These are phyloP conservation scores for Zeus faber DNA, from an alignment of 2,113 vertebrate species.

Conservation along the genomic window DNA sequence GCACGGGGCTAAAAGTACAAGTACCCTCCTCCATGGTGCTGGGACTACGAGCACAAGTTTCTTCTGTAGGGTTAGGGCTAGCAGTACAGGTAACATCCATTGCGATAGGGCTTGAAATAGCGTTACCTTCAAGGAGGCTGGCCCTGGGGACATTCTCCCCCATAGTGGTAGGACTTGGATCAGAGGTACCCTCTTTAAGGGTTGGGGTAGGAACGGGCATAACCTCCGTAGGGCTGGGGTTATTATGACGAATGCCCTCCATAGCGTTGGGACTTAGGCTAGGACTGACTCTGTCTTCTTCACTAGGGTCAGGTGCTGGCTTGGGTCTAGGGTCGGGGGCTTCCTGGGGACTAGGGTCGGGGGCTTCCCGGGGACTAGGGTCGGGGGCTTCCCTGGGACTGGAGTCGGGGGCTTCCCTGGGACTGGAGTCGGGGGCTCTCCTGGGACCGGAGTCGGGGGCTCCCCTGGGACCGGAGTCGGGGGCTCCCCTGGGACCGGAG, in stretches of 20 bases:
- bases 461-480: too few relatives aligned
- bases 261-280: constrained; percentile 62
- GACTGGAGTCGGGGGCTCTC: too few relatives aligned
- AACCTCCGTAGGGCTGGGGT: constrained; percentile 46
- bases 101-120: neutral
- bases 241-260: constrained; percentile 53
- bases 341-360: neutral
- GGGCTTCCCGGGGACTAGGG: too few relatives aligned
- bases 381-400: too few relatives aligned
- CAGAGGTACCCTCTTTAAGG: neutral
- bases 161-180: neutral
- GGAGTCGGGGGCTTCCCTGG: too few relatives aligned
- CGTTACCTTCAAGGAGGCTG: neutral
- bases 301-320: constrained; percentile 29
- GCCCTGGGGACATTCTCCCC: neutral
- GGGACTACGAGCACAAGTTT: too few relatives aligned
- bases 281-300: constrained; percentile 44
- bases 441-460: too few relatives aligned
- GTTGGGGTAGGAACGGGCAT: neutral
- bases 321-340: constrained; percentile 50
- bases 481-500: too few relatives aligned
- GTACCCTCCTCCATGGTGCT: neutral
- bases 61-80: neutral
- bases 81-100: neutral
- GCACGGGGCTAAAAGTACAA: neutral